phyloP scores from a whole-genome alignment of 2,113 vertebrate species.

The Collichthys lucidus region DNA sequence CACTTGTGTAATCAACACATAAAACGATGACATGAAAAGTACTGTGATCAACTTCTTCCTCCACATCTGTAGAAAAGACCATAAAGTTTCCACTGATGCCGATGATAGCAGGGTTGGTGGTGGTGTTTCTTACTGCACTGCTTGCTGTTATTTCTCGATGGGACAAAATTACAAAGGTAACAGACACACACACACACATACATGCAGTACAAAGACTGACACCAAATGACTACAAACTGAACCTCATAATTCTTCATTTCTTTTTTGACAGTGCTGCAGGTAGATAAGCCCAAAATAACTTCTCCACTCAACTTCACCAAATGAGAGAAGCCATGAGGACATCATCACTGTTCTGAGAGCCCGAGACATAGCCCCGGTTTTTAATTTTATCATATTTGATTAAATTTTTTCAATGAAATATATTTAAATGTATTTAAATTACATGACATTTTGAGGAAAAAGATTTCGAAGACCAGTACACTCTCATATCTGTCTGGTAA shows the following conservation, averaged over 20 bases:
- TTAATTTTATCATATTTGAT: constrained; percentile 15
- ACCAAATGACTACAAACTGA: background rate
- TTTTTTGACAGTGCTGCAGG: constrained; percentile 73
- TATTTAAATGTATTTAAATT: background rate
- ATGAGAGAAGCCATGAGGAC: constrained; percentile 4
- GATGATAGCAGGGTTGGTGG: constrained; percentile 79
- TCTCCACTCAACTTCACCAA: background rate
- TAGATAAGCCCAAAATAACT: constrained; percentile 17
- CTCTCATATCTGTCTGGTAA: background rate
- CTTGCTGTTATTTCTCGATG: constrained; percentile 77
- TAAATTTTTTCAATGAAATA: too few species aligned
- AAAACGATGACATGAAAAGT: background rate
- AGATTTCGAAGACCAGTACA: background rate
- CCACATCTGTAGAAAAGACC: constrained; percentile 68
- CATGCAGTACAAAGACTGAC: fast-evolving
- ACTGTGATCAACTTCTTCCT: constrained; percentile 5
- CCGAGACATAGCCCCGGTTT: background rate
- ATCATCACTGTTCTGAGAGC: background rate
- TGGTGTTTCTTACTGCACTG: constrained; percentile 71
- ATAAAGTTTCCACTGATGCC: constrained; percentile 78
- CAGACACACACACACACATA: background rate
- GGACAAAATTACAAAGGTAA: constrained; percentile 74
- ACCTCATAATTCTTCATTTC: constrained; percentile 21
- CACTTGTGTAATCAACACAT: background rate
- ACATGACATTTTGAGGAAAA: background rate